Evolutionary conservation across 1,140 invertebrate genomes (phyloP), one percentile per base, ranked within the genome.

Genomic region (Sweltsa coloradensis): DNA sequence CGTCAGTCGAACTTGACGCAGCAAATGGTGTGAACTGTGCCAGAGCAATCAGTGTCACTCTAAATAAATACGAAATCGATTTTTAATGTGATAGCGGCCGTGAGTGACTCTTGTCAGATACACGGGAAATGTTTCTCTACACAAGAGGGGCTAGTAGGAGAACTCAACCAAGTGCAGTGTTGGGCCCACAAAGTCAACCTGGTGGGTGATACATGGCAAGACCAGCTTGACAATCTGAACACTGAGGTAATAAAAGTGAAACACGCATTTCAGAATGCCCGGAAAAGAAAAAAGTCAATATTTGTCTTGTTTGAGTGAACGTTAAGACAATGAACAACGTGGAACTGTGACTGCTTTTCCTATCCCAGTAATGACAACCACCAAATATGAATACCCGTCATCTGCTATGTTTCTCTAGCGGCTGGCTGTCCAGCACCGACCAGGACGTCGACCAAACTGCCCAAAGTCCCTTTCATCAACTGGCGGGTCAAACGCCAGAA

Each of bases 171-270:
- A 19, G 36, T 37, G 23, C 5, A 37, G n/a, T 37, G 36, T n/a
- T 37, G 36, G 36, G 36, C 36, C 18, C 36, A 37, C n/a, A 37
- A 37, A 37, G 23, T 37, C 5, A 37, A 37, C 23, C 36, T 37
- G 18, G 36, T 37, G 23, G 36, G 36, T 22, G 23, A 37, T n/a
- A 37, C 36, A 37, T 37, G 36, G 36, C 36, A 37, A 22, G 16
- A 37, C 23, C 7, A 16, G 23, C n/a, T 5, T 37, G 23, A 37
- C 7, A 22, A 37, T 16, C n/a, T 37, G 36, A 37, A 37, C 36
- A 37, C 7, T 37, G 4, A 19, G 4, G 5, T 37, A 9, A 11
- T 37, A 5, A 37, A 37, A 19, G 36, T 37, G 5, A 37, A 37
- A 11, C 18, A n/a, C 23, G 36, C 5, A 37, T 37, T 37, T 22